A percentile compares a stretch with the other conserved stretches of the same genome.
phyloP scores from a whole-genome alignment of 2,797 vertebrate species.

The Podarcis siculus region DNA sequence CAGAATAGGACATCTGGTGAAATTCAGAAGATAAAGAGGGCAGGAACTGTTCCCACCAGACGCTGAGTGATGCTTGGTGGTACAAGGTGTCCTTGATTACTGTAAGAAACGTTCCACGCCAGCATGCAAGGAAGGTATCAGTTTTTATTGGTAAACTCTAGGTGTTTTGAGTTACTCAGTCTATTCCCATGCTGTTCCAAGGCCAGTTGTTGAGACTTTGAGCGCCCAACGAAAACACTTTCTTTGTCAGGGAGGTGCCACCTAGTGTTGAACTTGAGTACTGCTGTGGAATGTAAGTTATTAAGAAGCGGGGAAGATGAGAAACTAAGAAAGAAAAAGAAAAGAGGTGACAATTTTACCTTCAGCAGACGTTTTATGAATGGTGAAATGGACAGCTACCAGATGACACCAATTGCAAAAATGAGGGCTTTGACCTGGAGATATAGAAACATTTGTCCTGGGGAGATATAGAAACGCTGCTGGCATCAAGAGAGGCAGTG shows the following conservation, averaged over 20 bases:
- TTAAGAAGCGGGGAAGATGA: not conserved
- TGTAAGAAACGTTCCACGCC: not conserved
- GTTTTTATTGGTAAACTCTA: conserved; percentile 30
- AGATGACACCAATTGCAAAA: not conserved
- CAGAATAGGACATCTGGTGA: conserved; percentile 50
- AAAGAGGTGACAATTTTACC: not conserved
- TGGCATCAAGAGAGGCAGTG: no score
- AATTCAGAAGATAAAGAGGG: conserved; percentile 56
- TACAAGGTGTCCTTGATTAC: conserved; percentile 32
- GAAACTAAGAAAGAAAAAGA: not conserved
- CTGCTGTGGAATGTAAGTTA: not conserved
- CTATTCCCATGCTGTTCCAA: not conserved
- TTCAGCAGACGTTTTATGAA: not conserved
- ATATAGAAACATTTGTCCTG: not conserved
- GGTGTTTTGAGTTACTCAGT: conserved; percentile 17
- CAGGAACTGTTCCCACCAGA: conserved; percentile 23
- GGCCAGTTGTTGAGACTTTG: not conserved
- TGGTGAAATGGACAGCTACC: not conserved
- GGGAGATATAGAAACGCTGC: not conserved
- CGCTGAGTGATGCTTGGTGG: not conserved
- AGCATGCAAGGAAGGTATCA: not conserved
- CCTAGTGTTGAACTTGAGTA: conserved; percentile 64
- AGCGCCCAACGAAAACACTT: not conserved
- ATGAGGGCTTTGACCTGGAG: not conserved
- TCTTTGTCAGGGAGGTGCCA: conserved; percentile 70